These are phyloP conservation scores for Oscheius myriophilus DNA, from an alignment of 2,888 invertebrate species.

Conservation along the genomic window DNA sequence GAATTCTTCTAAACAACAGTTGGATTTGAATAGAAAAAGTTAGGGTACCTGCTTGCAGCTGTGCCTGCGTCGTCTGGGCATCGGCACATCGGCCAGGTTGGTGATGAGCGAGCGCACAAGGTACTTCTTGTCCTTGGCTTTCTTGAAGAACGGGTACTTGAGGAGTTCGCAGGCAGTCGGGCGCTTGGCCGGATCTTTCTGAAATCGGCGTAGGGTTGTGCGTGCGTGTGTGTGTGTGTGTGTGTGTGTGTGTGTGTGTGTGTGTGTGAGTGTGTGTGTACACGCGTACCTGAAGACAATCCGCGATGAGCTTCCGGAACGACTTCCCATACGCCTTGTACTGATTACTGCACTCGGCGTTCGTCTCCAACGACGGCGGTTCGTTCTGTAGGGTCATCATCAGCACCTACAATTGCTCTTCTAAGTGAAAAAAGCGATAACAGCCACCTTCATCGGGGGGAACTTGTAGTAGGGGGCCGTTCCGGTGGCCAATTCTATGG, in stretches of 20 bases:
- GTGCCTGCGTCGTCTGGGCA: slow-evolving; percentile 14
- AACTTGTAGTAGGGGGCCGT: slow-evolving; percentile 98
- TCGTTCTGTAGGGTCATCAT: slow-evolving; percentile 98
- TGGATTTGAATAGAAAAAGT: no score
- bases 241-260: not conserved
- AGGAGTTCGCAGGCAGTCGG: slow-evolving; percentile 93
- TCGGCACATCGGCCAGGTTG: slow-evolving; percentile 61
- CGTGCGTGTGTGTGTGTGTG: no score
- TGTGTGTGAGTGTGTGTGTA: no score
- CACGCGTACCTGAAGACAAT: slow-evolving; percentile 88
- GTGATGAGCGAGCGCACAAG: slow-evolving; percentile 69
- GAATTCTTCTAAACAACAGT: no score
- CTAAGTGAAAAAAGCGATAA: no score
- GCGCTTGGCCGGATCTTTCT: slow-evolving; percentile 71
- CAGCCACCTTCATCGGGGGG: slow-evolving; percentile 91
- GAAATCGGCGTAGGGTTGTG: no score
- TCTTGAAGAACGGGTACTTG: slow-evolving; percentile 96
- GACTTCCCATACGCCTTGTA: slow-evolving; percentile 89
- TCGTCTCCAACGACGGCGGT: slow-evolving; percentile 92
- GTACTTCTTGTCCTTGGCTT: slow-evolving; percentile 78
- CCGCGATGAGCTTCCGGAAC: slow-evolving; percentile 93
- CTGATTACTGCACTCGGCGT: slow-evolving; percentile 94
- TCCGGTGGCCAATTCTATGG: slow-evolving; percentile 97
- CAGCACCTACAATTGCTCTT: no score
- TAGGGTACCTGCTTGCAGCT: no score